Base-by-base conservation (phyloP, 2,888 invertebrate species). In the Ceriagrion tenellum region DNA sequence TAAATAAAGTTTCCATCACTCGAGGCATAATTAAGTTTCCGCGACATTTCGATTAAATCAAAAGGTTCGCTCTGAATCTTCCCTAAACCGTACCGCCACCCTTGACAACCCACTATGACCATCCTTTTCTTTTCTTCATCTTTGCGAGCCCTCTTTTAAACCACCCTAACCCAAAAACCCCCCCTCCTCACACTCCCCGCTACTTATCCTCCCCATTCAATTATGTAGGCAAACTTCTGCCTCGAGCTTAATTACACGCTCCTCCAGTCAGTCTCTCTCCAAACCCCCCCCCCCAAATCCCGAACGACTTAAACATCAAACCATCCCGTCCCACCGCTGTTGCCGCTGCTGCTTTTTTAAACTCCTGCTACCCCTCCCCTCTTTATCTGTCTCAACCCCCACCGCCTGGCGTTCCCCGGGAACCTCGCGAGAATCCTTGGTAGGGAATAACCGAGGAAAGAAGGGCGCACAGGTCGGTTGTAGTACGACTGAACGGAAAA, bases 241-340 rank as follows among this genome's bases (percentile, higher is more conserved):
- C 81, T 4, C 30, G 81, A 35, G 81, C 81, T 81, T 81, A 81
- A 81, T 81, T 81, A 81, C 35, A 81, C 81, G 18, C 81, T 81
- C 81, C 18, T 81, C 81, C 35, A 81, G 81, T 35, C 81, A 81
- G 35, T 35, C 35, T 26, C 81, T 13, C 13, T 16, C 18, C 47
- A 2, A 4, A 35, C 10, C 8, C 30, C 35, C 30, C 35, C 81
- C 81, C 81, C 81, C 81, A 13, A 23, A 0, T 35, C 30, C 1
- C 69, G 26, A 69, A 69, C 20, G 69, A 69, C 81, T 81, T 81
- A 81, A 47, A 81, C 81, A 20, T 59, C 81, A 35, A 81, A 23
- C 69, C 69, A 8, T 0, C 35, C n/a, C 81, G 35, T 16, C n/a
- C 81, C 12, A 30, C 81, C 81, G 81, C 30, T 30, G 30, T 30